Conservation (phyloP, 2,888 invertebrate species). For the Diploptera punctata region DNA sequence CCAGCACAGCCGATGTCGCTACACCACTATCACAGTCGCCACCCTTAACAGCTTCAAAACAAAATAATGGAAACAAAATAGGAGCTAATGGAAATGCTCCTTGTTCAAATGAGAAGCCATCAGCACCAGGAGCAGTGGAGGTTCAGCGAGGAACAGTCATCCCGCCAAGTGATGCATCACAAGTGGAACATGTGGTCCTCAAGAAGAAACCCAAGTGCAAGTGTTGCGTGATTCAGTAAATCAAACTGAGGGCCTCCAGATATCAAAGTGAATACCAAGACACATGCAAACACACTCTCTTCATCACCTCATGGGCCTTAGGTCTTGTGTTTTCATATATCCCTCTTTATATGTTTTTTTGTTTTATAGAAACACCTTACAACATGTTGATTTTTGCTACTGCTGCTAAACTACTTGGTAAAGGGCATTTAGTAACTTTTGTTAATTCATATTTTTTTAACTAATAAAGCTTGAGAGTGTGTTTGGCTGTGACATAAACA, state of each 20-base stretch:
- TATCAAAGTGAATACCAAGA: not conserved
- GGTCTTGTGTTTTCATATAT: not conserved
- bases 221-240: slow-evolving; percentile 92
- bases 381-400: not conserved
- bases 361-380: not conserved
- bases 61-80: slow-evolving; percentile 44
- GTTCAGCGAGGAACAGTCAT: slow-evolving; percentile 74
- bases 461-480: slow-evolving; percentile 8
- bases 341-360: slow-evolving; percentile 4
- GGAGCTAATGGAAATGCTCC: slow-evolving; percentile 52
- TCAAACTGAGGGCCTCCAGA: not conserved
- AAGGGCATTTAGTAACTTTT: slow-evolving; percentile 24
- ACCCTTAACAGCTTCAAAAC: slow-evolving; percentile 50
- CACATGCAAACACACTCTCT: slow-evolving; percentile 24
- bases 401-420: slow-evolving; percentile 17
- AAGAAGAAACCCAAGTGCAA: slow-evolving; percentile 96
- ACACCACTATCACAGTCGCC: slow-evolving; percentile 12
- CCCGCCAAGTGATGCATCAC: slow-evolving; percentile 74
- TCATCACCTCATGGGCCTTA: not conserved
- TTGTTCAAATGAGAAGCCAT: slow-evolving; percentile 49
- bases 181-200: slow-evolving; percentile 90
- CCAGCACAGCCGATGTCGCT: slow-evolving; percentile 2
- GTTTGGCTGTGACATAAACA: slow-evolving; percentile 9
- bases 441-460: slow-evolving; percentile 20
- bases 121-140: slow-evolving; percentile 64